These are phyloP conservation scores for Heliconius himera DNA, from an alignment of 1,140 invertebrate genomes.

Conservation along the genomic window DNA sequence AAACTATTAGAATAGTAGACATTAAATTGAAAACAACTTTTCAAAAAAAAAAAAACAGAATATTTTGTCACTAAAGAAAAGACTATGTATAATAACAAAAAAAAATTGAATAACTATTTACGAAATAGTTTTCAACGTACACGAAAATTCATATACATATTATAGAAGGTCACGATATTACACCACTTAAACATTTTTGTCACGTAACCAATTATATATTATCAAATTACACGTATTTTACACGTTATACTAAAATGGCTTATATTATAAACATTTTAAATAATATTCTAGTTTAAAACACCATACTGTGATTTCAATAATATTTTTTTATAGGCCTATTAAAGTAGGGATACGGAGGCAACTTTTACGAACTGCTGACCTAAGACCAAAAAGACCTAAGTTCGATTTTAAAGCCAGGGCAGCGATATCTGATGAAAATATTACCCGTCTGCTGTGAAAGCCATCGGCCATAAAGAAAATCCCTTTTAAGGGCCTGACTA, in stretches of 20 bases:
- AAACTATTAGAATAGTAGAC: too few species aligned
- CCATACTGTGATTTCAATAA: neutral
- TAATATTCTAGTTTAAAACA: neutral
- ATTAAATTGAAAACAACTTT: too few species aligned
- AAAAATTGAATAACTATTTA: too few species aligned
- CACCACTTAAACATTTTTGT: neutral
- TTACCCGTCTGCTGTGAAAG: slow-evolving; percentile 15
- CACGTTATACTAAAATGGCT: neutral
- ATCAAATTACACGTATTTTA: neutral
- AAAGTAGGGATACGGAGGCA: neutral
- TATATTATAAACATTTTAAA: neutral
- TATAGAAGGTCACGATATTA: too few species aligned
- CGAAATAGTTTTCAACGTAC: too few species aligned
- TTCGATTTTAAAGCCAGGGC: slow-evolving; percentile 29
- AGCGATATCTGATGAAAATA: slow-evolving; percentile 29
- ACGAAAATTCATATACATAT: too few species aligned
- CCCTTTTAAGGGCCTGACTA: slow-evolving; percentile 33
- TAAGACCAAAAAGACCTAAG: slow-evolving; percentile 1
- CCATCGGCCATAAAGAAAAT: slow-evolving; percentile 36
- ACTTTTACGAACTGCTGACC: slow-evolving; percentile 17
- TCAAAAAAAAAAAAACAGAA: too few species aligned
- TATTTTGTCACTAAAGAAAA: too few species aligned
- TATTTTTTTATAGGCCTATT: neutral
- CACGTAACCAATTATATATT: neutral
- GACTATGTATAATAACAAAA: too few species aligned